Base-by-base conservation (phyloP, 2,113 vertebrate species). In the Orientallactaga bullata region DNA sequence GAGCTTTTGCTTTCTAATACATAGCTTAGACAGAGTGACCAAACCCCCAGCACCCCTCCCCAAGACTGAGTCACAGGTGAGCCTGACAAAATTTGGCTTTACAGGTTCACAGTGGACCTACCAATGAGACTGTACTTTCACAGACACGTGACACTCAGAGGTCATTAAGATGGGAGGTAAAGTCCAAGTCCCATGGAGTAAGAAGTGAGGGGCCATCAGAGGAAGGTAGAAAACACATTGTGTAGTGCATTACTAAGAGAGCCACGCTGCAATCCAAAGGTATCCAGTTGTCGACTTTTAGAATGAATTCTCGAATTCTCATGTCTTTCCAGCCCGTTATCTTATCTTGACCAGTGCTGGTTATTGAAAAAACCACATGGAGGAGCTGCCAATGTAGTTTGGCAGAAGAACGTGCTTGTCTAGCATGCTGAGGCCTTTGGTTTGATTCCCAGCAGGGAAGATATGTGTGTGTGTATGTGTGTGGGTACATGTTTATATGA, bases 1-100 rank as follows among this genome's bases (percentile, higher is more conserved):
- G 90, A 97, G 90, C 76, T 60, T 96, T 51, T 92, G 95, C 77
- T 97, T 98, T 97, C 95, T 96, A 94, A 97, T 96, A 85, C 35
- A 93, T 95, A 96, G 77, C 37, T 82, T 73, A 96, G 55, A 81
- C 78, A 74, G 74, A 84, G 91, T 96, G 93, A 90, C 82, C 63
- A 72, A 95, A 92, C 92, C 93, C 91, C 73, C 96, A 96, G 21
- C 7, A 42, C 35, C 15, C 30, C 8, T 74, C 55, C 1, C 4
- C 1, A 84, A 93, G 39, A 42, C 12, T 8, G n/a, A 78, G 69
- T 63, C 65, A 88, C 47, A 60, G 51, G 35, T 47, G 55, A 74
- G 3, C 42, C 68, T 37, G 23, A 81, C 1, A 61, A 37, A 74
- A 65, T 71, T 86, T 73, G 15, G 3, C 77, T 61, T 87, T 28